Evolutionary conservation across 2,113 vertebrate species (phyloP).

Genomic region (Cyphomyrus plagiostoma): DNA sequence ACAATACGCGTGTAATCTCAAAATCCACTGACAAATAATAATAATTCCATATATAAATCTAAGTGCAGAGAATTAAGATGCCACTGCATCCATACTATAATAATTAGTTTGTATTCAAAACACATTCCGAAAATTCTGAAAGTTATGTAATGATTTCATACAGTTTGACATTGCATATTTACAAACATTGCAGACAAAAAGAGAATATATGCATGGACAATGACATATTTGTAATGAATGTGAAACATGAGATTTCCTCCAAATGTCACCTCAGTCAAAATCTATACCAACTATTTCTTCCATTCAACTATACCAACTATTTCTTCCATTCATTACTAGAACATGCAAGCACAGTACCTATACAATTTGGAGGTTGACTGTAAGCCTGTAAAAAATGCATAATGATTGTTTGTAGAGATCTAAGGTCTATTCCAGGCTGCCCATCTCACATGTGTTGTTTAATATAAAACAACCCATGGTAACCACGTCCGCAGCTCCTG

Average conservation of each 20-base stretch:
- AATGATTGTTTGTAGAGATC: constrained; percentile 30
- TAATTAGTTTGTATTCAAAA: not conserved
- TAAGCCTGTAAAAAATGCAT: constrained; percentile 19
- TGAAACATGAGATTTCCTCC: not conserved
- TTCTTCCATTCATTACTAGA: constrained; percentile 16
- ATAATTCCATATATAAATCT: not conserved
- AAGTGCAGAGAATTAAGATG: not conserved
- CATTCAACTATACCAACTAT: not conserved
- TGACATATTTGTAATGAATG: constrained; percentile 4
- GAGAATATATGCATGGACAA: not conserved
- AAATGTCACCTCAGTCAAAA: constrained; percentile 4
- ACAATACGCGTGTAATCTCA: not conserved
- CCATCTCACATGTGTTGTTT: constrained; percentile 42
- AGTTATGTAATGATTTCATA: constrained; percentile 28
- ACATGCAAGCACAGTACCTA: constrained; percentile 20
- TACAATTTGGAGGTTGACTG: not conserved
- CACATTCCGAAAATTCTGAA: not conserved
- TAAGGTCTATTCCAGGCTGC: constrained; percentile 22
- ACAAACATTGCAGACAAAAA: not conserved
- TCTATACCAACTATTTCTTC: constrained; percentile 9
- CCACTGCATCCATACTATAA: not conserved
- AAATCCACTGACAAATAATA: not conserved
- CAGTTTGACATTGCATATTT: not conserved
- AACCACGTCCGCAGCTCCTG: constrained; percentile 41
- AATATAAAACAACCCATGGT: constrained; percentile 41